Evolutionary conservation across 1,140 invertebrate genomes (phyloP).

Genomic region (Nilaparvata lugens): DNA sequence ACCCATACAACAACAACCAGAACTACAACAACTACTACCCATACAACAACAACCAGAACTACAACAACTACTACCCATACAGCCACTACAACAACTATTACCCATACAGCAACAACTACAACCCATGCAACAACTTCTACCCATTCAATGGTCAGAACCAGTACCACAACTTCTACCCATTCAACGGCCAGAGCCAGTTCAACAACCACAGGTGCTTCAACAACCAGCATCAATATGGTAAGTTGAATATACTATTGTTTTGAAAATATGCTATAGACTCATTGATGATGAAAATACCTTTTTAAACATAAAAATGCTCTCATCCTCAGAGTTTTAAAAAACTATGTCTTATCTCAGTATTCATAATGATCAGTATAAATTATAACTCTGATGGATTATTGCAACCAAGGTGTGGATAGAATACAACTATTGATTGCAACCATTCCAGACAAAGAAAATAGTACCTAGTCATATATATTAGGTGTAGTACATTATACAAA

Average conservation of each 20-base stretch:
- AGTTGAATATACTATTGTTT: background rate
- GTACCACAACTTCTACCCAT: background rate
- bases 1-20: background rate
- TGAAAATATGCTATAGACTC: too few species aligned
- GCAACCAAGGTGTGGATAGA: too few species aligned
- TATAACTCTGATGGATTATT: too few species aligned
- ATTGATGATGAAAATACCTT: too few species aligned
- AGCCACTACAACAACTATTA: background rate
- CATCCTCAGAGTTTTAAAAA: too few species aligned
- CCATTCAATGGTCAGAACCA: background rate
- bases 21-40: background rate
- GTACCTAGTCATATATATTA: too few species aligned
- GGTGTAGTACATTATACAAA: too few species aligned
- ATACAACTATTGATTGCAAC: too few species aligned
- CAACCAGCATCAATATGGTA: background rate
- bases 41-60: conserved; percentile 2
- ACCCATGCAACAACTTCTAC: background rate
- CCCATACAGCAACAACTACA: background rate
- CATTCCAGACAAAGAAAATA: too few species aligned
- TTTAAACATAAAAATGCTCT: too few species aligned
- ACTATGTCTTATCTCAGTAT: too few species aligned
- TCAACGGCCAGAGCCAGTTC: background rate
- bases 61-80: background rate
- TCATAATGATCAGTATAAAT: too few species aligned
- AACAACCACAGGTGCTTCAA: background rate